phyloP scores from a whole-genome alignment of 2,113 vertebrate species.

The Gasterosteus nipponicus region DNA sequence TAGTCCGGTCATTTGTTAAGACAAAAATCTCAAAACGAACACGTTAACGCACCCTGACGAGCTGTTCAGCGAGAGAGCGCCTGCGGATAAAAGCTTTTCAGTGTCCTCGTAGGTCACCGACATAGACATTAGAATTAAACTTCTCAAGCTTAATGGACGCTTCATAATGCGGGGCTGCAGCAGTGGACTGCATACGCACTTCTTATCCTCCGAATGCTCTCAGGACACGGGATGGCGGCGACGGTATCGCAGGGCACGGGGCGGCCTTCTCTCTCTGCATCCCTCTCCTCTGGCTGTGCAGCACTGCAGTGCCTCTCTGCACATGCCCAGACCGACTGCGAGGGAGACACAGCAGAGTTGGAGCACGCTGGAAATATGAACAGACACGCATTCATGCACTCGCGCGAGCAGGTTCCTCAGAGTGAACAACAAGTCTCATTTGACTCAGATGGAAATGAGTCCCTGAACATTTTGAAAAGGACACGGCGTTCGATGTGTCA shows the following conservation, averaged over 20 bases:
- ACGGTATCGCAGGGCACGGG: conserved; percentile 47
- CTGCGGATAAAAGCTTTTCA: conserved; percentile 8
- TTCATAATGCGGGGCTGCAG: not conserved
- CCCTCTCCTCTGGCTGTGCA: conserved; percentile 55
- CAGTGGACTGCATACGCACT: not conserved
- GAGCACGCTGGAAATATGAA: conserved; percentile 58
- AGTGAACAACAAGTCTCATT: not conserved
- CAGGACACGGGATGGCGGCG: conserved; percentile 22
- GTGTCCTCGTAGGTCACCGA: conserved; percentile 24
- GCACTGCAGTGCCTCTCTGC: conserved; percentile 77
- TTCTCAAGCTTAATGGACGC: conserved; percentile 33
- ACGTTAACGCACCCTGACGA: not conserved
- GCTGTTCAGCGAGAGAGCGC: not conserved
- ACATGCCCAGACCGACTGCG: conserved; percentile 73
- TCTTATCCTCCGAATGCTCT: conserved; percentile 46
- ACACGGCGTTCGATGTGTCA: not conserved
- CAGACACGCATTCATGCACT: conserved; percentile 36
- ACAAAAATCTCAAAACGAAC: conserved; percentile 13
- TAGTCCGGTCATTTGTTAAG: not conserved
- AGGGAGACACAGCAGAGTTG: conserved; percentile 68
- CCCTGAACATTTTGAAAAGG: not conserved
- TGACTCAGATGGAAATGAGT: not conserved
- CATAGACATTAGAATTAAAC: conserved; percentile 42
- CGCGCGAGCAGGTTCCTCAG: conserved; percentile 7
- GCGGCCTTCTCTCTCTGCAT: conserved; percentile 25